Percentiles rank a stretch among this genome's conserved stretches.
Evolutionary conservation across 1,140 invertebrate genomes (phyloP).

Genomic region (Drosophila pallidifrons): DNA sequence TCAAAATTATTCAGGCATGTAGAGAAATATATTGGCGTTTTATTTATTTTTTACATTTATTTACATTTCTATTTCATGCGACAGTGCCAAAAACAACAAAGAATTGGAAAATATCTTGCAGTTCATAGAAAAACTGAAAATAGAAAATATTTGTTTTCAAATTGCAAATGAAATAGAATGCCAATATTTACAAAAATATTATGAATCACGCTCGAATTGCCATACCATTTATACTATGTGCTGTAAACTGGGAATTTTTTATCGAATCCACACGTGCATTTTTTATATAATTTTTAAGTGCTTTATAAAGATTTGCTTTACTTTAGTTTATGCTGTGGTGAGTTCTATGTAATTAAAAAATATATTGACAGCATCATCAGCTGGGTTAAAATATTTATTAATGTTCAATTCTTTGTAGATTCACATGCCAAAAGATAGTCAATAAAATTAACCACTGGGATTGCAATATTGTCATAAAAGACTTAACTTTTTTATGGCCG

Average conservation of each 20-base stretch:
- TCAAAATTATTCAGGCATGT: slow-evolving; percentile 77
- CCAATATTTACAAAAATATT: slow-evolving; percentile 37
- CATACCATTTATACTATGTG: neutral
- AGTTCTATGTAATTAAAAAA: slow-evolving; percentile 1
- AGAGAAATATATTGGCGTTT: slow-evolving; percentile 67
- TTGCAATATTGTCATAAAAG: slow-evolving; percentile 22
- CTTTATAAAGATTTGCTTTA: neutral
- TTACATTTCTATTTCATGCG: slow-evolving; percentile 55
- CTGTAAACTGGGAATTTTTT: neutral
- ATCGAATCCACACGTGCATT: slow-evolving; percentile 9
- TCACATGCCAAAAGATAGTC: slow-evolving; percentile 9
- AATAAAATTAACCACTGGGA: slow-evolving; percentile 25
- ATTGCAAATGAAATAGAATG: slow-evolving; percentile 35
- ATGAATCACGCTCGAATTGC: slow-evolving; percentile 9
- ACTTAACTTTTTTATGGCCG: slow-evolving; percentile 12
- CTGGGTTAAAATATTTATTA: slow-evolving; percentile 33
- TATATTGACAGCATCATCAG: slow-evolving; percentile 11
- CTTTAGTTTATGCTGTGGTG: neutral
- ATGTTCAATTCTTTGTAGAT: slow-evolving; percentile 14
- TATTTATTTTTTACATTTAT: slow-evolving; percentile 76
- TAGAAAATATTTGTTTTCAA: slow-evolving; percentile 51
- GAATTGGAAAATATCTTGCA: slow-evolving; percentile 18
- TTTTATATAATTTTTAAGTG: slow-evolving; percentile 4
- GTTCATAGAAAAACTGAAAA: slow-evolving; percentile 28
- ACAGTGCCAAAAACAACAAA: slow-evolving; percentile 49